phyloP scores from a whole-genome alignment of 2,888 invertebrate genomes.

The Cryptus armator region DNA sequence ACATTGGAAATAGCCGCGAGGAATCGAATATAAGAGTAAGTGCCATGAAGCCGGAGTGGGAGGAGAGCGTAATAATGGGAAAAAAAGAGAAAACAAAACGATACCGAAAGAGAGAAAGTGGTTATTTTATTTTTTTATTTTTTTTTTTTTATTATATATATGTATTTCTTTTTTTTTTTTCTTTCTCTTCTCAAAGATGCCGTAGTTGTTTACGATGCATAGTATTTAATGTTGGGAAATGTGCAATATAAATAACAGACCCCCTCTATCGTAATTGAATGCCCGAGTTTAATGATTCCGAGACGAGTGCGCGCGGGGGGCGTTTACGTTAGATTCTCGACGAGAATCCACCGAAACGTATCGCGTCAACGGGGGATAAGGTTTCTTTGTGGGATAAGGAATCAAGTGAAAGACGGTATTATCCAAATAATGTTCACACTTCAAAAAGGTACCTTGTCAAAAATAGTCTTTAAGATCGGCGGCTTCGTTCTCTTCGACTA shows the following conservation, averaged over 20 bases:
- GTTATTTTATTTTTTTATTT: constrained; percentile 19
- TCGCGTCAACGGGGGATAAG: neutral
- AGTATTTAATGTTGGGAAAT: constrained; percentile 69
- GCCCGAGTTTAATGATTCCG: constrained; percentile 30
- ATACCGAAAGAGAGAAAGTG: constrained; percentile 32
- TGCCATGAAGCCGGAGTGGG: constrained; percentile 40
- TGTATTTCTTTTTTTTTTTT: constrained; percentile 33
- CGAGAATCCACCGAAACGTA: constrained; percentile 28
- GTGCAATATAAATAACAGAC: constrained; percentile 68
- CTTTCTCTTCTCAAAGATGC: constrained; percentile 13
- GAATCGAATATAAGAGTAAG: constrained; percentile 37
- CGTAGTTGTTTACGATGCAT: constrained; percentile 46
- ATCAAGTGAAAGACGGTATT: constrained; percentile 1
- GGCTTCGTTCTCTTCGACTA: constrained; percentile 51
- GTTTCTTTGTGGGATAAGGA: neutral
- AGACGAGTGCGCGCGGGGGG: no score
- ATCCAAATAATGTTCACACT: constrained; percentile 80
- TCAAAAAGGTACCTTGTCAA: constrained; percentile 83
- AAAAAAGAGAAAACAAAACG: constrained; percentile 10
- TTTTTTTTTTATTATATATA: constrained; percentile 1
- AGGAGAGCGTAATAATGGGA: neutral
- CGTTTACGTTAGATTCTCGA: neutral
- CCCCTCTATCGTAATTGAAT: constrained; percentile 50
- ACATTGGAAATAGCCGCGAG: constrained; percentile 27
- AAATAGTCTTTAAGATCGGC: constrained; percentile 71